Conservation (phyloP, 1,140 invertebrate genomes). For the Pinna nobilis region DNA sequence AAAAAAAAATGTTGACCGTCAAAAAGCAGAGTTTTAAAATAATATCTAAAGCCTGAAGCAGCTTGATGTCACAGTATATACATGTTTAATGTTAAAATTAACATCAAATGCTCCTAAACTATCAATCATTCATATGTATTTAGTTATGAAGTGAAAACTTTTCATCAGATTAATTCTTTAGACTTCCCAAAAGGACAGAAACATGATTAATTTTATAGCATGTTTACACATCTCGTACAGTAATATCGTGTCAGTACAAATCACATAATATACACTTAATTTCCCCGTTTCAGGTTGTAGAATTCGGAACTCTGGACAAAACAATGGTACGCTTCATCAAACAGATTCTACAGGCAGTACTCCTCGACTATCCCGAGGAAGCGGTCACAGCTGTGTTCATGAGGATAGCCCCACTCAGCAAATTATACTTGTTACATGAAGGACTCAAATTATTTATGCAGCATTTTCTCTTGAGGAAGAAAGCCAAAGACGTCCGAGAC, state of each 20-base stretch:
- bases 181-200: no score
- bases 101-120: no score
- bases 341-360: slow-evolving; percentile 82
- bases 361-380: slow-evolving; percentile 80
- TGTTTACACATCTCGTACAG: no score
- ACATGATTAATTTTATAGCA: no score
- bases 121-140: no score
- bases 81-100: neutral
- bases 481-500: slow-evolving; percentile 42
- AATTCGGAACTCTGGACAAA: slow-evolving; percentile 87
- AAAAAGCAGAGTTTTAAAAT: neutral
- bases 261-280: neutral
- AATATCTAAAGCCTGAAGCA: neutral
- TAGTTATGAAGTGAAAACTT: neutral
- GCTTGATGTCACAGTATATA: neutral
- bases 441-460: slow-evolving; percentile 86
- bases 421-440: slow-evolving; percentile 84
- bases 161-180: no score
- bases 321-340: slow-evolving; percentile 82
- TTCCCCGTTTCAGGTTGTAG: slow-evolving; percentile 80
- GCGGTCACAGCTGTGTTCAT: slow-evolving; percentile 81
- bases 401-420: slow-evolving; percentile 79
- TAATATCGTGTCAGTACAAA: neutral
- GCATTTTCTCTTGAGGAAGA: slow-evolving; percentile 85
- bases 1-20: neutral